phyloP scores from a whole-genome alignment of 2,888 invertebrate genomes.

The Lottia gigantea region DNA sequence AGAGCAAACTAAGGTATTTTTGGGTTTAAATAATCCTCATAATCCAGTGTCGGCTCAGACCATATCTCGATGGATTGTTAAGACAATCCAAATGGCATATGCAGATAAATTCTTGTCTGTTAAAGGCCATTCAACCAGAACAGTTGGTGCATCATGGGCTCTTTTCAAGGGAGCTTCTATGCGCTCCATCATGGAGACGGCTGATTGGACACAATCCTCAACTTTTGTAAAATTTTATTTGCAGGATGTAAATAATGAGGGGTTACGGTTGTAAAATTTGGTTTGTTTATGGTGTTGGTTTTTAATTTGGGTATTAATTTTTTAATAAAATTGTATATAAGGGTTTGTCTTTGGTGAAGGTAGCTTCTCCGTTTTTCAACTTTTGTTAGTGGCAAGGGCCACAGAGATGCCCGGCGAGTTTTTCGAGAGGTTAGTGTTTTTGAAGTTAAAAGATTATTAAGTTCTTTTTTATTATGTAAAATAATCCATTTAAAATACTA shows the following conservation, averaged over 20 bases:
- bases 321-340: too few species aligned
- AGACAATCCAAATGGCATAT: background rate
- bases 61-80: background rate
- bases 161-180: conserved; percentile 10
- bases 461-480: too few species aligned
- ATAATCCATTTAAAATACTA: too few species aligned
- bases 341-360: too few species aligned
- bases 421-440: too few species aligned
- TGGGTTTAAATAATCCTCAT: background rate
- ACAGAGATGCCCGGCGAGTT: too few species aligned
- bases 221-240: conserved; percentile 1
- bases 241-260: background rate
- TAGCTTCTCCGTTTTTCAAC: too few species aligned
- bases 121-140: conserved; percentile 18
- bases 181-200: background rate
- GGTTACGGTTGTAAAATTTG: too few species aligned
- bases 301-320: too few species aligned
- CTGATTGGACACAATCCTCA: background rate
- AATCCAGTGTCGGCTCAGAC: background rate
- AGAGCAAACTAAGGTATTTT: background rate
- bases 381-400: too few species aligned
- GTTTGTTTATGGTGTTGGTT: too few species aligned
- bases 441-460: too few species aligned
- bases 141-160: conserved; percentile 20
- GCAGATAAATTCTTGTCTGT: background rate